Evolutionary conservation across 2,113 vertebrate genomes (phyloP).

Genomic region (Synchiropus splendidus): DNA sequence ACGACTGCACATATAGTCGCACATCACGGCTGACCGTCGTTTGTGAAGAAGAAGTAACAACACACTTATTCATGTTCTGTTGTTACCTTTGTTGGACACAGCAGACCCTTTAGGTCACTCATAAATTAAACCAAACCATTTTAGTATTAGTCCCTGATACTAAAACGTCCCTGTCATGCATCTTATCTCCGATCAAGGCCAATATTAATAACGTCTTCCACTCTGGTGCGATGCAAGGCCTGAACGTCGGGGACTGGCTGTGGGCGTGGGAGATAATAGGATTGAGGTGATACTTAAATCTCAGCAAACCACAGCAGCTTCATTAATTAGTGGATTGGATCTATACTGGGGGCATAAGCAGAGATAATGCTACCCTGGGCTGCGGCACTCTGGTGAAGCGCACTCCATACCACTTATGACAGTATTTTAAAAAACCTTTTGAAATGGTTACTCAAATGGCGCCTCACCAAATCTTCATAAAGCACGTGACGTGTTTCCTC

Average conservation of each 20-base stretch:
- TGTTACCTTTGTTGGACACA: constrained; percentile 9
- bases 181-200: constrained; percentile 35
- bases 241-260: constrained; percentile 71
- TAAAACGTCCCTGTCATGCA: constrained; percentile 14
- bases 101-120: neutral
- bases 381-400: constrained; percentile 2
- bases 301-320: constrained; percentile 92
- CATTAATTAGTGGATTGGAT: constrained; percentile 94
- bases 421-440: too few species aligned
- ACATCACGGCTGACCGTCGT: constrained; percentile 12
- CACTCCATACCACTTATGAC: too few species aligned
- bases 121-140: neutral
- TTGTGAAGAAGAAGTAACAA: too few species aligned
- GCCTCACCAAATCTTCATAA: too few species aligned
- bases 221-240: too few species aligned
- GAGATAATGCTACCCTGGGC: constrained; percentile 83
- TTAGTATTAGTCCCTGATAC: too few species aligned
- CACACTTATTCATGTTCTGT: constrained; percentile 31
- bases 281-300: constrained; percentile 96
- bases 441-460: too few species aligned
- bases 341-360: constrained; percentile 92
- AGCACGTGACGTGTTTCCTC: too few species aligned
- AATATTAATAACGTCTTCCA: constrained; percentile 77
- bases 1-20: neutral
- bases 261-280: constrained; percentile 91